Evolutionary conservation across 1,140 invertebrate species (phyloP), one percentile per base, ranked within the genome.

Genomic region (Hirudo medicinalis): DNA sequence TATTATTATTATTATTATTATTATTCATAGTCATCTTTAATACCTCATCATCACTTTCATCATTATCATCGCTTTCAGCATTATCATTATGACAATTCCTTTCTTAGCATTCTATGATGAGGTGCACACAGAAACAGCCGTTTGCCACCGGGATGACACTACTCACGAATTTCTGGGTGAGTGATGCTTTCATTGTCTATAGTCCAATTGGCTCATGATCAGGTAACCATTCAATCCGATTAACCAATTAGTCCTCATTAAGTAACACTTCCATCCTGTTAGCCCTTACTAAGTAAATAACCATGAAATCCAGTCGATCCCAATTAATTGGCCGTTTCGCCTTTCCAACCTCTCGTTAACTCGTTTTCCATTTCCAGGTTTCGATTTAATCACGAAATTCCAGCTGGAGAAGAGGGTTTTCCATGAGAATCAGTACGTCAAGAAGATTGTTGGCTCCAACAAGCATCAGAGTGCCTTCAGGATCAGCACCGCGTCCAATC

Each of bases 351-450:
- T 3, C 20, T 25, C 9, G 54, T n/a, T 25, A 20, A 57, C 5
- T 63, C 57, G 1, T 32, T 15, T 6, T 25, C 20, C 8, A 19
- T 0, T 49, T 49, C 13, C 57, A 63, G 57, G 22, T 63, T 63
- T 63, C 29, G 57, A 63, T 32, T 25, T 63, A 20, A 63, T 63
- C 29, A 32, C 22, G 15, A 63, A 63, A 63, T 63, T 63, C 29
- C 57, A 63, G 29, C 57, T 63, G 57, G 57, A 63, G 22, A 63
- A 11, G 57, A 63, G 57, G 19, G 57, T 63, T 63, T 63, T 32
- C 22, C 22, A 32, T 5, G 57, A 25, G 22, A 15, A 63, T 13
- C 57, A 63, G 57, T 13, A 63, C 29, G 17, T 63, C 29, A 32
- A 63, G 20, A 63, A 32, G 29, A 32, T 22, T 25, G 29, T 15